A percentile compares a stretch with the other conserved stretches of the same genome.
Evolutionary conservation across 2,888 invertebrate genomes (phyloP).

Genomic region (Beris morrisii): DNA sequence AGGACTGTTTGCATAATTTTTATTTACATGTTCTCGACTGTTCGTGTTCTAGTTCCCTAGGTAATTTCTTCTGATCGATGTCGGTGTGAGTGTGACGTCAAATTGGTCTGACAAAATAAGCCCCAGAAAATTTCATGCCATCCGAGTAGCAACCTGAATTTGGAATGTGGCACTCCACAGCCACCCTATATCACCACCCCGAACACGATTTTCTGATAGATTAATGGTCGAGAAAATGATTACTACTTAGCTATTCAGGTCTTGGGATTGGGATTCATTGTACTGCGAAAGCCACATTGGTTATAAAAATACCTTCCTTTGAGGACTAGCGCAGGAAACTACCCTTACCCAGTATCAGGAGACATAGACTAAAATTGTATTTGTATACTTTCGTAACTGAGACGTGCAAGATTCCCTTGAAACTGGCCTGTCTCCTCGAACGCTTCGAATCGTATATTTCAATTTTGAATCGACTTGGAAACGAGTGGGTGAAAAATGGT

Average conservation of each 20-base stretch:
- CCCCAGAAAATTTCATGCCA: not conserved
- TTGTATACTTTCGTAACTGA: not conserved
- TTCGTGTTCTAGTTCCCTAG: too few species aligned
- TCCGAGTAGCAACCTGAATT: constrained; percentile 6
- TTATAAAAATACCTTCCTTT: constrained; percentile 6
- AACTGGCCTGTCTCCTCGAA: not conserved
- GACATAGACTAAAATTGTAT: constrained; percentile 14
- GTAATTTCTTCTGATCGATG: too few species aligned
- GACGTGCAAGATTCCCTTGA: not conserved
- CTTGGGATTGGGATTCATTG: not conserved
- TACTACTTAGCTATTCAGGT: constrained; percentile 18
- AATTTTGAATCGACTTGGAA: constrained; percentile 5
- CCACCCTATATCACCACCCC: not conserved
- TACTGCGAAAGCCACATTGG: not conserved
- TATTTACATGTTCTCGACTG: too few species aligned
- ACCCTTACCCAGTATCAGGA: not conserved
- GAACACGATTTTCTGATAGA: not conserved
- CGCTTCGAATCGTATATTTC: not conserved
- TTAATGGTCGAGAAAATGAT: constrained; percentile 24
- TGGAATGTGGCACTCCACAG: not conserved
- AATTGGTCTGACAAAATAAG: constrained; percentile 1
- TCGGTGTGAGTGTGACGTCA: too few species aligned
- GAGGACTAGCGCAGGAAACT: not conserved
- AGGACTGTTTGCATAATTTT: too few species aligned
- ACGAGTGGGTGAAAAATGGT: constrained; percentile 19